These are phyloP conservation scores for Scelioninae gen. 1 DNA, from an alignment of 2,888 invertebrate genomes.

Conservation along the genomic window DNA sequence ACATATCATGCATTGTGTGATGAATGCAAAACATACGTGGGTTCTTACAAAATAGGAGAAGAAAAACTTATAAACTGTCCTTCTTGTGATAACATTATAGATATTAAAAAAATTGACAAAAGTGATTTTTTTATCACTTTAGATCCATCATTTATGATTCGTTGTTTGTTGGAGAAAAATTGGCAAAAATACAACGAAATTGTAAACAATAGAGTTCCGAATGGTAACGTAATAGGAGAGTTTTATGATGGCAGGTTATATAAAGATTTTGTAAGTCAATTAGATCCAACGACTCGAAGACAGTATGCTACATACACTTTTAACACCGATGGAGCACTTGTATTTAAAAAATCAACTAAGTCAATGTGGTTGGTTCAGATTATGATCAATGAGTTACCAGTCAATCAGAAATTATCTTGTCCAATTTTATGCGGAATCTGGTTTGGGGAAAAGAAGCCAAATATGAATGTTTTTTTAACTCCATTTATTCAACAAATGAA, in stretches of 20 bases:
- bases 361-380: slow-evolving; percentile 53
- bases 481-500: no score
- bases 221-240: slow-evolving; percentile 23
- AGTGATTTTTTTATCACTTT: slow-evolving; percentile 36
- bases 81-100: slow-evolving; percentile 18
- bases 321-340: slow-evolving; percentile 54
- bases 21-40: slow-evolving; percentile 41
- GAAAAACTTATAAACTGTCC: slow-evolving; percentile 1
- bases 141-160: slow-evolving; percentile 13
- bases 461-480: no score
- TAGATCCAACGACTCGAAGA: slow-evolving; percentile 22
- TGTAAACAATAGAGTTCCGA: slow-evolving; percentile 8
- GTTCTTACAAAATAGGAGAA: slow-evolving; percentile 27
- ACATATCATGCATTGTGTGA: slow-evolving; percentile 59
- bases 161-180: slow-evolving; percentile 20
- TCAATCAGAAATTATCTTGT: no score
- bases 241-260: slow-evolving; percentile 56
- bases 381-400: no score
- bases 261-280: slow-evolving; percentile 36
- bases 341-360: slow-evolving; percentile 51
- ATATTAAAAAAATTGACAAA: slow-evolving; percentile 21
- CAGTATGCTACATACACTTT: slow-evolving; percentile 47
- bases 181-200: slow-evolving; percentile 19
- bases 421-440: no score
- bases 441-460: no score